A percentile compares a stretch with the other conserved stretches of the same genome.
Evolutionary conservation across 2,797 vertebrate genomes (phyloP).

Genomic region (Emys orbicularis): DNA sequence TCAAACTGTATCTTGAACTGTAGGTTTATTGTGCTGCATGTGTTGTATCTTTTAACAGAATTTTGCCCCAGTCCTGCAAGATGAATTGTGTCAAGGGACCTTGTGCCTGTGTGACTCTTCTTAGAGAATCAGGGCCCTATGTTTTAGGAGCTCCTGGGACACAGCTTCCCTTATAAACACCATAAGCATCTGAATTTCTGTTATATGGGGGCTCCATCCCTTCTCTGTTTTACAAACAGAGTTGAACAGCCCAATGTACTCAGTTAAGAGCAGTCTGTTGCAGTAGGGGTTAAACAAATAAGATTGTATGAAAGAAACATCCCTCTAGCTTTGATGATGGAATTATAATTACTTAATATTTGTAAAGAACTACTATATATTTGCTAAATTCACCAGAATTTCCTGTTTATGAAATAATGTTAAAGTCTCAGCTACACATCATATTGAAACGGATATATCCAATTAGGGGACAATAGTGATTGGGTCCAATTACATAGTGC

Average conservation of each 20-base stretch:
- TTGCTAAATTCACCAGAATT: not conserved
- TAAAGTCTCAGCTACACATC: not conserved
- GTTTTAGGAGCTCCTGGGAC: not conserved
- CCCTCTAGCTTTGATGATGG: not conserved
- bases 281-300: slow-evolving; percentile 1
- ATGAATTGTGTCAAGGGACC: not conserved
- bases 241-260: not conserved
- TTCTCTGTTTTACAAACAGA: not conserved
- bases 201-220: not conserved
- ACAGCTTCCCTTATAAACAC: not conserved
- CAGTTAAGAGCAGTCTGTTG: not conserved
- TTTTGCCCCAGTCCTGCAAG: not conserved
- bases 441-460: not conserved
- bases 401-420: not conserved
- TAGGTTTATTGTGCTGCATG: not conserved
- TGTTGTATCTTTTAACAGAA: not conserved
- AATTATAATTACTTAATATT: slow-evolving; percentile 18
- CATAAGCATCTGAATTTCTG: not conserved
- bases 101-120: not conserved
- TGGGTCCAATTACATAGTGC: not conserved
- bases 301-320: not conserved
- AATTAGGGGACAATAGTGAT: not conserved
- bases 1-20: not conserved
- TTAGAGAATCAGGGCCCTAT: not conserved
- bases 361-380: not conserved